Evolutionary conservation across 2,888 invertebrate genomes (phyloP), one percentile per base, ranked within the genome.

Genomic region (Polietes domitor): DNA sequence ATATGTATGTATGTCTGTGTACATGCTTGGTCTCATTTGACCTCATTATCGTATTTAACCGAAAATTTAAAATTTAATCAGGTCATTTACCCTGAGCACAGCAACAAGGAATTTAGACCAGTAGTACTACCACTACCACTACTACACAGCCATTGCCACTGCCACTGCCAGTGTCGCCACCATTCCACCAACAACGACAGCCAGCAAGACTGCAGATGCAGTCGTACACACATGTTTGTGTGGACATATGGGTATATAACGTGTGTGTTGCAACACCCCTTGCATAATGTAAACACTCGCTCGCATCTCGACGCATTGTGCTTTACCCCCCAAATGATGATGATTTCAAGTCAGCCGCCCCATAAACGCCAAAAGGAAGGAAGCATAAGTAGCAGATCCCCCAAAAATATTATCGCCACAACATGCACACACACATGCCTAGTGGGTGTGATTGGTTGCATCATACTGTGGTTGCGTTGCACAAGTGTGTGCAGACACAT

Each of bases 101-200:
- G 15, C 72, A 84, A 73, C 81, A 81, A 79, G 78, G 76, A 84
- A 84, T 84, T 84, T 84, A 84, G 84, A 84, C 84, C 84, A 84
- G 84, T 84, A 84, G 81, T 81, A 84, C 81, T 76, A 68, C 72
- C 70, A 80, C 65, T 77, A 80, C 72, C 70, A 19, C 32, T n/a
- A n/a, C n/a, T n/a, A n/a, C n/a, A n/a, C n/a, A n/a, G n/a, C n/a
- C 43, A 41, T 28, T 65, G 73, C 65, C 21, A 53, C 53, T 37
- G 58, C 68, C 58, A 55, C 61, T 65, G 73, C 65, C 21, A 53
- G 37, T 37, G 58, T 58, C 58, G 43, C 70, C 73, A 71, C 71
- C 43, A 15, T 74, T 26, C 55, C 81, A 37, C 37, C 65, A 50
- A 28, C 24, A 28, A 37, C 63, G 37, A 37, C 21, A 55, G 63